Evolutionary conservation across 2,113 vertebrate genomes (phyloP).

Genomic region (Narcine bancroftii): DNA sequence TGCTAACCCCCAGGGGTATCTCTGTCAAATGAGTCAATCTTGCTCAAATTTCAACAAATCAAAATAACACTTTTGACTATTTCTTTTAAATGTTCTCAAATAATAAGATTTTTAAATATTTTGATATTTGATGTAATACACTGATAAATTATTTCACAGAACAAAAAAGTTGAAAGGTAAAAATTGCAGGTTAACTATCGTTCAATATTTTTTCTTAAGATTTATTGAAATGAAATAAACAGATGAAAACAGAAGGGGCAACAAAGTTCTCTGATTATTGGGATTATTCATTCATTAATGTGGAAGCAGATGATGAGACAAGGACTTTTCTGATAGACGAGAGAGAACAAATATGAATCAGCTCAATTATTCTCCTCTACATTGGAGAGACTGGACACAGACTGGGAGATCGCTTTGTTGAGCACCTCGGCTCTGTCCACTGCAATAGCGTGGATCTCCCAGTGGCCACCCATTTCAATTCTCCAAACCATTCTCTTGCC

Average conservation of each 20-base stretch:
- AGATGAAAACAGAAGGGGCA: not conserved
- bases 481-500: no score
- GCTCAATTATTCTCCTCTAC: no score
- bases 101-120: not conserved
- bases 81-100: no score
- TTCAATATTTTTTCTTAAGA: constrained; percentile 13
- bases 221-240: not conserved
- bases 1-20: not conserved
- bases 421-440: no score
- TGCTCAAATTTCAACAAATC: not conserved
- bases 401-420: no score
- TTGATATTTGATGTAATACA: not conserved
- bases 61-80: no score
- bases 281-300: not conserved
- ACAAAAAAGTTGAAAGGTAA: not conserved
- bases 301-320: not conserved
- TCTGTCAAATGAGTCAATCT: not conserved
- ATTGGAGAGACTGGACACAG: no score
- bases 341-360: not conserved
- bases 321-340: not conserved
- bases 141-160: not conserved
- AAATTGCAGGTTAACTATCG: not conserved
- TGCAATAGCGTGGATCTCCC: no score
- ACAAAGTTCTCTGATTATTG: not conserved
- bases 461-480: no score